Conservation (phyloP, 2,888 invertebrate genomes). For the Dendrolimus houi region DNA sequence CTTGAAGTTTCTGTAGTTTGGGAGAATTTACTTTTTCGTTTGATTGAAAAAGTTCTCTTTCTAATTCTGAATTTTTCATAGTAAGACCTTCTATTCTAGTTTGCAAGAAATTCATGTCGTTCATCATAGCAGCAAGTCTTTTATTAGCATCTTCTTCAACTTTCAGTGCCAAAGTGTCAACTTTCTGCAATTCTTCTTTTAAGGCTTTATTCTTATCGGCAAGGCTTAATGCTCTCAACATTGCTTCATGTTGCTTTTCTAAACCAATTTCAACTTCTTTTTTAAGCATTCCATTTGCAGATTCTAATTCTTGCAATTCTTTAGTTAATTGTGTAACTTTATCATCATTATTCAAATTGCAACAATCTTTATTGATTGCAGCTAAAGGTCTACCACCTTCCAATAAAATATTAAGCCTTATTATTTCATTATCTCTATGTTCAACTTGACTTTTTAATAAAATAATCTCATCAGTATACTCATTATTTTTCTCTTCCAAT, state of each 20-base stretch:
- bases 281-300: slow-evolving; percentile 66
- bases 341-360: slow-evolving; percentile 74
- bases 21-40: slow-evolving; percentile 24
- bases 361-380: slow-evolving; percentile 80
- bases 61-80: slow-evolving; percentile 63
- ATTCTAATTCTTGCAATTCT: slow-evolving; percentile 77
- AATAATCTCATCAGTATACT: slow-evolving; percentile 50
- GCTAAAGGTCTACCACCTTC: slow-evolving; percentile 82
- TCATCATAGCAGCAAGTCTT: slow-evolving; percentile 77
- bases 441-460: slow-evolving; percentile 57
- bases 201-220: slow-evolving; percentile 84
- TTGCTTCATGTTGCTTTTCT: slow-evolving; percentile 86
- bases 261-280: slow-evolving; percentile 72
- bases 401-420: slow-evolving; percentile 80
- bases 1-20: slow-evolving; percentile 26
- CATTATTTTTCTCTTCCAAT: slow-evolving; percentile 59
- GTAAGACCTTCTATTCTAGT: slow-evolving; percentile 66
- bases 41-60: slow-evolving; percentile 72
- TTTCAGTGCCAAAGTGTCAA: slow-evolving; percentile 83
- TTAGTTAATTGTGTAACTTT: slow-evolving; percentile 75
- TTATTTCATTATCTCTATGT: slow-evolving; percentile 82
- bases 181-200: slow-evolving; percentile 82
- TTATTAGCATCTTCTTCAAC: slow-evolving; percentile 87
- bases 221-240: slow-evolving; percentile 83
- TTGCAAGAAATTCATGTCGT: slow-evolving; percentile 77